Percentiles rank a stretch among this genome's conserved stretches.
Conservation (phyloP, 2,113 vertebrate genomes). For the Sinosuthora webbiana region DNA sequence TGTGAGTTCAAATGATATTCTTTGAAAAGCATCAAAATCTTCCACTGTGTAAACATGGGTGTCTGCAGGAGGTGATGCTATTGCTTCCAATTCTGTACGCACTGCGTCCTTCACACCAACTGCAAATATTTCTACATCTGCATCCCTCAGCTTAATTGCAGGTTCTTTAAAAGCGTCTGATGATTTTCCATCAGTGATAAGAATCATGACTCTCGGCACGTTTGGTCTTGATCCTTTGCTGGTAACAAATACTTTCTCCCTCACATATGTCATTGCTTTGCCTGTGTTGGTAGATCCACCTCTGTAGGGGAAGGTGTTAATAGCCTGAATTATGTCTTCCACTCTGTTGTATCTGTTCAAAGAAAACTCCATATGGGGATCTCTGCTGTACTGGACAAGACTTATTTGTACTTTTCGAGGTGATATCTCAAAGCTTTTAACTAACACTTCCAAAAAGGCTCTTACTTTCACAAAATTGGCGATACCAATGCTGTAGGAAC, state of each 20-base stretch:
- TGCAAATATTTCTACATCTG: slow-evolving; percentile 95
- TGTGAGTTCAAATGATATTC: slow-evolving; percentile 93
- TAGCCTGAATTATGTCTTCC: slow-evolving; percentile 85
- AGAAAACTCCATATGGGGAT: slow-evolving; percentile 92
- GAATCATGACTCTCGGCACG: slow-evolving; percentile 92
- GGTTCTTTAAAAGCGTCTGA: slow-evolving; percentile 95
- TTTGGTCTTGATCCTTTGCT: slow-evolving; percentile 85
- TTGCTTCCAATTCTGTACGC: slow-evolving; percentile 91
- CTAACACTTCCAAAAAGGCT: slow-evolving; percentile 93
- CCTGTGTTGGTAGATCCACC: slow-evolving; percentile 98
- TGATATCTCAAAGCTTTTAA: slow-evolving; percentile 93
- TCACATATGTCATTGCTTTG: slow-evolving; percentile 93
- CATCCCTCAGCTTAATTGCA: slow-evolving; percentile 83
- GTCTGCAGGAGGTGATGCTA: slow-evolving; percentile 86
- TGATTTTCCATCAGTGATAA: slow-evolving; percentile 98
- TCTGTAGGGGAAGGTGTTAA: slow-evolving; percentile 93
- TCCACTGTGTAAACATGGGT: slow-evolving; percentile 97
- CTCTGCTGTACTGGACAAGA: slow-evolving; percentile 96
- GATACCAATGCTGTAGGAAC: slow-evolving; percentile 96
- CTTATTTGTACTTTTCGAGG: slow-evolving; percentile 91
- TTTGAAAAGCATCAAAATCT: slow-evolving; percentile 97
- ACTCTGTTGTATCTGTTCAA: slow-evolving; percentile 87
- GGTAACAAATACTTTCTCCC: slow-evolving; percentile 87
- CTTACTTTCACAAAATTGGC: slow-evolving; percentile 96
- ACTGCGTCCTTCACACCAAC: slow-evolving; percentile 98